These are phyloP conservation scores for Poicephalus gulielmi DNA, from an alignment of 2,113 vertebrate genomes.

Conservation along the genomic window DNA sequence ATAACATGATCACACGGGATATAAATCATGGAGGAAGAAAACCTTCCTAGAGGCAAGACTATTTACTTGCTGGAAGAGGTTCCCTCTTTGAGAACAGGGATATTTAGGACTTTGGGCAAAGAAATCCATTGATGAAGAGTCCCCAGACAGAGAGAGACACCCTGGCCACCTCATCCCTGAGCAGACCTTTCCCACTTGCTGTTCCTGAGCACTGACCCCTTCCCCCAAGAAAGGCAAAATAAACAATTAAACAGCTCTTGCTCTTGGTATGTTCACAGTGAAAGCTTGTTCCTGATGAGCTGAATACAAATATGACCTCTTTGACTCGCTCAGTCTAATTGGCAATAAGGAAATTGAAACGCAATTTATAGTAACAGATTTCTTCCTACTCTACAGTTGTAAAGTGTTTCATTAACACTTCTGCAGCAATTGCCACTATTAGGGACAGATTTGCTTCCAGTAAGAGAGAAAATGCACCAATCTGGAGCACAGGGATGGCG, in stretches of 20 bases:
- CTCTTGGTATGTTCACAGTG: not conserved
- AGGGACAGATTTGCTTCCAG: not conserved
- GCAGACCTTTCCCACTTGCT: not conserved
- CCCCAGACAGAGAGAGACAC: not conserved
- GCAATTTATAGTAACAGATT: slow-evolving; percentile 24
- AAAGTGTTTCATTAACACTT: slow-evolving; percentile 45
- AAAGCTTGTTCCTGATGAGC: not conserved
- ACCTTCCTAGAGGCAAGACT: not conserved
- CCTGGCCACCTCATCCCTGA: not conserved
- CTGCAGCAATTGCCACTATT: not conserved
- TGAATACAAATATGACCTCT: not conserved
- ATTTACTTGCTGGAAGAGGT: not conserved
- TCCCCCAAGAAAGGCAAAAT: not conserved
- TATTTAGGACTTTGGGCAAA: not conserved
- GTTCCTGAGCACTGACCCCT: not conserved
- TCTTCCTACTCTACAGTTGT: not conserved
- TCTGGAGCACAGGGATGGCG: rapidly evolving
- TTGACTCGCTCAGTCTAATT: not conserved
- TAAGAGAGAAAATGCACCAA: not conserved
- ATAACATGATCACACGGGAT: not conserved
- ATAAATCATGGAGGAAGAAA: not conserved
- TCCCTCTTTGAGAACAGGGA: not conserved
- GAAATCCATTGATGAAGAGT: rapidly evolving
- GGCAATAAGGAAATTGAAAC: not conserved
- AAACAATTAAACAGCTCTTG: not conserved